A percentile compares a stretch with the other conserved stretches of the same genome.
These are phyloP conservation scores for Tokudaia tokunoshimensis DNA, from an alignment of 2,797 vertebrate genomes.

Conservation along the genomic window DNA sequence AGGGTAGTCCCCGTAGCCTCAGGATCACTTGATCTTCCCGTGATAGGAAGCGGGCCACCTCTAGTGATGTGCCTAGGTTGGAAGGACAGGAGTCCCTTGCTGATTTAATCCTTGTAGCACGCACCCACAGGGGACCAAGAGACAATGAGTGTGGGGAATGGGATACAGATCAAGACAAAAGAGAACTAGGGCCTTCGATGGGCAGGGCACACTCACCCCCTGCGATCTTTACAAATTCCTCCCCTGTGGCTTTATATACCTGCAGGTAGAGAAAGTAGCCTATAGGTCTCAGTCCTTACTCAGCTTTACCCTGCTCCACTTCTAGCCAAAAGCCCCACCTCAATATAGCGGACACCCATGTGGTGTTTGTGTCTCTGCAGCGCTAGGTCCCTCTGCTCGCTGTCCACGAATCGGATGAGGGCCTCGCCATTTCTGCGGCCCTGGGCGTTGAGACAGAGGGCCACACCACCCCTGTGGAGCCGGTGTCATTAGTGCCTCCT, in stretches of 20 bases:
- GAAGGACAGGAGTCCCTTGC: not conserved
- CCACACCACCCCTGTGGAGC: conserved; percentile 94
- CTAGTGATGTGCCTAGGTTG: conserved; percentile 94
- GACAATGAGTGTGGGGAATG: not conserved
- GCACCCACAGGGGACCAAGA: conserved; percentile 5
- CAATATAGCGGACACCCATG: conserved; percentile 98
- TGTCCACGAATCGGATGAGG: conserved; percentile 95
- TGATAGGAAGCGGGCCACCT: conserved; percentile 97
- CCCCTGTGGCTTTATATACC: conserved; percentile 99
- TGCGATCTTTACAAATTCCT: conserved; percentile 98
- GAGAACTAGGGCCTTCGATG: not conserved
- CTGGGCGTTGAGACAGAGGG: conserved; percentile 97
- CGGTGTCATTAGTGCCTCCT: conserved; percentile 69
- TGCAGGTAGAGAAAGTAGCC: conserved; percentile 80
- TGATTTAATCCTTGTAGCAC: conserved; percentile 21
- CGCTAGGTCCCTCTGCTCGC: conserved; percentile 96
- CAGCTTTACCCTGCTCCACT: conserved; percentile 30
- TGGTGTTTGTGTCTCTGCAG: conserved; percentile 98
- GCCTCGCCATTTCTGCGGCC: conserved; percentile 97
- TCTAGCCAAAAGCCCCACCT: conserved; percentile 89
- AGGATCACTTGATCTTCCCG: conserved; percentile 98
- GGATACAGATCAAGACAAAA: not conserved
- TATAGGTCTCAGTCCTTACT: conserved; percentile 35
- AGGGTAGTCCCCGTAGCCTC: conserved; percentile 95
- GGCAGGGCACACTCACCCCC: conserved; percentile 93